Base-by-base conservation (phyloP, 2,797 vertebrate species). In the Erpetoichthys calabaricus region DNA sequence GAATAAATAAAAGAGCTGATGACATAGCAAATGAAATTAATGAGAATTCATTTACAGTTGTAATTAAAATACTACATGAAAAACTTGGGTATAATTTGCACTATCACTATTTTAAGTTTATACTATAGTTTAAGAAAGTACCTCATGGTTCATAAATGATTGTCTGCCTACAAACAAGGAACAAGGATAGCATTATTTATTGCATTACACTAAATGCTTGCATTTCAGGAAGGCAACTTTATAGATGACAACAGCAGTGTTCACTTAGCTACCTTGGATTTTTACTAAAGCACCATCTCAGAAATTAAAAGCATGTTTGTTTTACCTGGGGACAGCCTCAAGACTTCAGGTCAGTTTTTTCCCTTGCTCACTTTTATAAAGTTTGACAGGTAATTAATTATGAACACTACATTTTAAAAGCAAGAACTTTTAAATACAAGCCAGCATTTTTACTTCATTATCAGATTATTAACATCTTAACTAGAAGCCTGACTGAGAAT, bases 321-420 rank as follows among this genome's bases (percentile, higher is more conserved):
- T 43, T 7, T 54, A 42, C 44, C 25, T 42, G 53, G 6, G 53
- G 53, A 54, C 5, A 6, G 5, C 10, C 42, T 5, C 25, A 44
- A 42, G 41, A 54, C 53, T 54, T 43, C 9, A 25, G 25, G 1
- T 25, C 25, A 54, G 41, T 54, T 54, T 54, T n/a, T n/a, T 54
- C 53, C 5, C 44, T 54, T 6, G 5, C 53, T 44, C 53, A 54
- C 53, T 43, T 54, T 41, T 42, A 42, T 54, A 42, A 25, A 41
- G 41, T 41, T 7, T 54, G 53, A 42, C 53, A 54, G 53, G 5
- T 54, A 54, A 54, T 54, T 54, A 54, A 54, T 54, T 54, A 54
- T 41, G 53, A 54, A 54, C 53, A 54, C 25, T 25, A 25, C 25
- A 25, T 25, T 25, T 25, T 25, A 25, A 25, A 25, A 25, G 25